Evolutionary conservation across 2,888 invertebrate species (phyloP).

Genomic region (Cheilosia soror): DNA sequence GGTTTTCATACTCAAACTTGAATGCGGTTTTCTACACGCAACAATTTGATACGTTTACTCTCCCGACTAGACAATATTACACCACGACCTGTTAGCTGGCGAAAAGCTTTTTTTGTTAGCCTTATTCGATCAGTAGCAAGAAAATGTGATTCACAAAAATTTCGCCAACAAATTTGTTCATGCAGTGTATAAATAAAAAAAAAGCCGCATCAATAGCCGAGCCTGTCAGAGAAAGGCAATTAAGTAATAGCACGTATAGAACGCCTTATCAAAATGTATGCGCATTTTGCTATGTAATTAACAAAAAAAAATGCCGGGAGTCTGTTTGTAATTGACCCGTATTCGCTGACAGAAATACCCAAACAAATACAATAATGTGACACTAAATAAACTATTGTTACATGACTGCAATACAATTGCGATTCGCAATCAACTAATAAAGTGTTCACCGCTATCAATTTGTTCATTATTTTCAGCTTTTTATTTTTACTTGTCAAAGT

Average conservation of each 20-base stretch:
- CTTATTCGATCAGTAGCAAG: too few relatives aligned
- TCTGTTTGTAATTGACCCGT: constrained; percentile 17
- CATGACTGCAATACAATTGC: constrained; percentile 31
- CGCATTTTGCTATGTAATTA: constrained; percentile 7
- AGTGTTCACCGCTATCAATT: constrained; percentile 53
- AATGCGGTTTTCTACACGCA: constrained; percentile 3
- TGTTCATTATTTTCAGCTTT: constrained; percentile 20
- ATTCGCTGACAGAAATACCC: constrained; percentile 7
- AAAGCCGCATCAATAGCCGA: too few relatives aligned
- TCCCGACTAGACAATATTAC: background rate
- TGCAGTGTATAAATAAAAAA: too few relatives aligned
- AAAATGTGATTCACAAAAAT: too few relatives aligned
- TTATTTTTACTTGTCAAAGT: constrained; percentile 3
- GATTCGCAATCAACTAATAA: constrained; percentile 37
- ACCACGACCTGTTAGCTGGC: too few relatives aligned
- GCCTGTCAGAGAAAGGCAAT: too few relatives aligned
- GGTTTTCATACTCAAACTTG: background rate
- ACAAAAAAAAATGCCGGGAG: background rate
- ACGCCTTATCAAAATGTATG: constrained; percentile 15
- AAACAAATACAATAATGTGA: background rate
- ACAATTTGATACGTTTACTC: background rate
- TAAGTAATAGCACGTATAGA: background rate
- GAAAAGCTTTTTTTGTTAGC: too few relatives aligned
- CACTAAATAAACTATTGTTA: constrained; percentile 26
- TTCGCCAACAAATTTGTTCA: too few relatives aligned